Evolutionary conservation across 2,888 invertebrate genomes (phyloP).

Genomic region (Melanargia galathea): DNA sequence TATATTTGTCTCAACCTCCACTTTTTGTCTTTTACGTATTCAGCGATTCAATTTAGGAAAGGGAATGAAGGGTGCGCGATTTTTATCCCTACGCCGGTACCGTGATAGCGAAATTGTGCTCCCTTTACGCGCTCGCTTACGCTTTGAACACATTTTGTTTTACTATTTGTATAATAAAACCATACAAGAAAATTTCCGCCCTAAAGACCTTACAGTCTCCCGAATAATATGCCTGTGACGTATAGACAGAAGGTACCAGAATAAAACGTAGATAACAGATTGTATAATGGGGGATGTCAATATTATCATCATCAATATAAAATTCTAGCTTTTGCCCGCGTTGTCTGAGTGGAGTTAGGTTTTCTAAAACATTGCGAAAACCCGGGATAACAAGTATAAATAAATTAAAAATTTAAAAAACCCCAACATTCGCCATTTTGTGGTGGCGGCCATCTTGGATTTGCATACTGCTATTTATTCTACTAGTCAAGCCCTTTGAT

Average conservation of each 20-base stretch:
- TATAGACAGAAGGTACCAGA: background rate
- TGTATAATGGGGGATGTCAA: too few species aligned
- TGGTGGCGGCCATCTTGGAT: too few species aligned
- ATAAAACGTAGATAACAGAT: too few species aligned
- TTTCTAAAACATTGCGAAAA: too few species aligned
- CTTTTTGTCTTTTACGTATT: slow-evolving; percentile 34
- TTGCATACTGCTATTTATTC: too few species aligned
- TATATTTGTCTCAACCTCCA: background rate
- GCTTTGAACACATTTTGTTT: slow-evolving; percentile 19
- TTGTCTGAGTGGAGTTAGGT: too few species aligned
- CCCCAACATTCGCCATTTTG: too few species aligned
- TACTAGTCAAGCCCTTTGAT: too few species aligned
- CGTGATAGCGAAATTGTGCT: slow-evolving; percentile 27
- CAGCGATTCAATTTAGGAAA: slow-evolving; percentile 40
- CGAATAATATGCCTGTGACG: background rate
- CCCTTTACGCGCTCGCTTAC: slow-evolving; percentile 21
- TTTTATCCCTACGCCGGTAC: slow-evolving; percentile 30
- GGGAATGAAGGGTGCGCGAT: slow-evolving; percentile 36
- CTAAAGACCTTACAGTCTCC: background rate
- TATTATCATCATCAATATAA: too few species aligned
- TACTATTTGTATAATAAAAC: slow-evolving; percentile 28
- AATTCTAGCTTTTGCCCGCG: too few species aligned
- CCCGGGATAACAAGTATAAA: too few species aligned
- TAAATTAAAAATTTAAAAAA: too few species aligned
- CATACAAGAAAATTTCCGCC: slow-evolving; percentile 9